phyloP scores from a whole-genome alignment of 2,797 vertebrate genomes.

The Gymnopithys bicolor region DNA sequence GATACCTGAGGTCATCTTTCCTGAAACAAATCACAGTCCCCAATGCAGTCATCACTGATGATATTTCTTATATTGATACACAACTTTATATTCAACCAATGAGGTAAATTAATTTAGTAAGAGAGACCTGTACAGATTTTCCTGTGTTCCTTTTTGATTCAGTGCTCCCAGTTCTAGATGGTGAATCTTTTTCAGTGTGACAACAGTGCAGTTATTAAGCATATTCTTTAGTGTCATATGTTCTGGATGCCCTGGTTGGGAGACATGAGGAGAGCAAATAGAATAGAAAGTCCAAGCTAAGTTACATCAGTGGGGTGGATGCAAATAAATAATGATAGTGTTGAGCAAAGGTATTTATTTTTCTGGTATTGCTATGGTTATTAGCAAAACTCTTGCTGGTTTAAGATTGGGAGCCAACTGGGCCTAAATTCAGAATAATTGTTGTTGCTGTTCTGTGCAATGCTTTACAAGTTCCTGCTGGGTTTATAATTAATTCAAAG shows the following conservation, averaged over 20 bases:
- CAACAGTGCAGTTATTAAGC: not conserved
- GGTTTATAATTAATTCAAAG: not conserved
- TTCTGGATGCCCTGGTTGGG: not conserved
- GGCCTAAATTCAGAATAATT: conserved; percentile 21
- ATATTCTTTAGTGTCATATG: not conserved
- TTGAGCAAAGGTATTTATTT: conserved; percentile 35
- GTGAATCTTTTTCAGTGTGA: not conserved
- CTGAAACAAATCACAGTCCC: not conserved
- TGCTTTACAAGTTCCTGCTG: not conserved
- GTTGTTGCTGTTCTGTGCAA: not conserved
- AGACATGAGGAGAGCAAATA: not conserved
- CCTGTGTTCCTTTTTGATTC: not conserved
- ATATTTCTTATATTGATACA: not conserved
- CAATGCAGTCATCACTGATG: fast-evolving
- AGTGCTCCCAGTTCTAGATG: not conserved
- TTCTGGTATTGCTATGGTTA: conserved; percentile 9
- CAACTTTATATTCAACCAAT: not conserved
- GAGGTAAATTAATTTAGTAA: not conserved
- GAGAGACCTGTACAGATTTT: not conserved
- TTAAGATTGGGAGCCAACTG: conserved; percentile 22
- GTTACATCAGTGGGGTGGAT: not conserved
- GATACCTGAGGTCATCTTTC: not conserved
- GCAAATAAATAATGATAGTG: conserved; percentile 16
- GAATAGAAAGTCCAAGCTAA: not conserved
- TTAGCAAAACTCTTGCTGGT: conserved; percentile 33